phyloP scores from a whole-genome alignment of 2,888 invertebrate genomes.

The Philhelius pedissequus region DNA sequence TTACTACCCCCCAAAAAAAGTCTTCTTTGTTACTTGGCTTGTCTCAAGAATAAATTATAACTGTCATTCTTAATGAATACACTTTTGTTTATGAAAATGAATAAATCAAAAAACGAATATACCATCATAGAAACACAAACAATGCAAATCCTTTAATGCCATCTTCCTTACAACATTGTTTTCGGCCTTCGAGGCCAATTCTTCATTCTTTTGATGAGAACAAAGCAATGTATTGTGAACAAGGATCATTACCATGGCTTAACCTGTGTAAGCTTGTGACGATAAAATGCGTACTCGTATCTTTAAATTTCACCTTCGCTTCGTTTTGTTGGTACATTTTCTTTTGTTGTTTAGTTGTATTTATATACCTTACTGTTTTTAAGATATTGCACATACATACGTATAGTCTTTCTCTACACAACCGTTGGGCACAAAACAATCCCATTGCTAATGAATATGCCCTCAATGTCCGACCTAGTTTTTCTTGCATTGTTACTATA shows the following conservation, averaged over 20 bases:
- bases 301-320: conserved; percentile 4
- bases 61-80: conserved; percentile 10
- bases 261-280: conserved; percentile 21
- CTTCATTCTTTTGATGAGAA: background rate
- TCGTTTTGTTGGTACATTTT: conserved; percentile 28
- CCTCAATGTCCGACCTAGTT: conserved; percentile 58
- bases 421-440: conserved; percentile 35
- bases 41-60: conserved; percentile 16
- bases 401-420: background rate
- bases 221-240: background rate
- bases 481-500: background rate
- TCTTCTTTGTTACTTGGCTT: background rate
- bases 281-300: conserved; percentile 31
- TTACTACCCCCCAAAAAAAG: background rate
- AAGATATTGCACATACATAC: background rate
- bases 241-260: conserved; percentile 48
- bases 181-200: background rate
- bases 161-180: background rate
- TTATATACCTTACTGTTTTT: background rate
- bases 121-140: background rate
- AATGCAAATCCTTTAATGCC: conserved; percentile 9
- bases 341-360: background rate
- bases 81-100: conserved; percentile 8
- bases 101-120: conserved; percentile 14
- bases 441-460: conserved; percentile 49